Evolutionary conservation across 2,113 vertebrate genomes (phyloP).

Genomic region (Ia io): DNA sequence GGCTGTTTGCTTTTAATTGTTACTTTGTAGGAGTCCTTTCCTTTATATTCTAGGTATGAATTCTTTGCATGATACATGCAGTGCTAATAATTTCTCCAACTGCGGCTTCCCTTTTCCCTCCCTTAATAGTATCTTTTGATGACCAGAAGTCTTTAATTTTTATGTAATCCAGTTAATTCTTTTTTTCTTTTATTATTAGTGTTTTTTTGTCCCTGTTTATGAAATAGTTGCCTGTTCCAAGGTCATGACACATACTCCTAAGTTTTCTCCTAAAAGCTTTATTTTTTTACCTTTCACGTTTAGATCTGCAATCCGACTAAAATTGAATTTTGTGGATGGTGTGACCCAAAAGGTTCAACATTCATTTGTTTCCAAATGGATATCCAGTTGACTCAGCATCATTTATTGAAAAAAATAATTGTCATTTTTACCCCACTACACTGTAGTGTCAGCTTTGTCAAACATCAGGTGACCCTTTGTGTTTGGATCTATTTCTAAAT

Average conservation of each 20-base stretch:
- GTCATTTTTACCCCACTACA: constrained; percentile 17
- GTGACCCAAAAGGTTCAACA: constrained; percentile 60
- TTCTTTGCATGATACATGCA: not conserved
- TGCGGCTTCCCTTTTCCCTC: not conserved
- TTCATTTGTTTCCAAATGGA: constrained; percentile 67
- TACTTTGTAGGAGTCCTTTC: not conserved
- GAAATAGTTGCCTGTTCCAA: constrained; percentile 47
- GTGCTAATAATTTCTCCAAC: not conserved
- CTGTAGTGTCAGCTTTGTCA: constrained; percentile 51
- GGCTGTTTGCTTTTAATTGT: not conserved
- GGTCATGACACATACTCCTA: constrained; percentile 58
- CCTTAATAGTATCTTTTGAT: constrained; percentile 9
- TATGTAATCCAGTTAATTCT: constrained; percentile 46
- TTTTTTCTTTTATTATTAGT: constrained; percentile 22
- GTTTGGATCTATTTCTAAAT: constrained; percentile 45
- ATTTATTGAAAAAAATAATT: constrained; percentile 66
- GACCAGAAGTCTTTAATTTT: constrained; percentile 54
- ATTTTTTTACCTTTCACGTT: constrained; percentile 65
- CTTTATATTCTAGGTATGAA: not conserved
- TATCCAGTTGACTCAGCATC: constrained; percentile 61
- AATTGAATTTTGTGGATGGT: constrained; percentile 58
- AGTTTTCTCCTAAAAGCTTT: constrained; percentile 70
- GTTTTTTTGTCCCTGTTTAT: constrained; percentile 22
- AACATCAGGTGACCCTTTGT: constrained; percentile 36
- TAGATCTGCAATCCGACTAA: constrained; percentile 38